Base-by-base conservation (phyloP, 2,888 invertebrate genomes). In the Drosophila nr. perissopoda region DNA sequence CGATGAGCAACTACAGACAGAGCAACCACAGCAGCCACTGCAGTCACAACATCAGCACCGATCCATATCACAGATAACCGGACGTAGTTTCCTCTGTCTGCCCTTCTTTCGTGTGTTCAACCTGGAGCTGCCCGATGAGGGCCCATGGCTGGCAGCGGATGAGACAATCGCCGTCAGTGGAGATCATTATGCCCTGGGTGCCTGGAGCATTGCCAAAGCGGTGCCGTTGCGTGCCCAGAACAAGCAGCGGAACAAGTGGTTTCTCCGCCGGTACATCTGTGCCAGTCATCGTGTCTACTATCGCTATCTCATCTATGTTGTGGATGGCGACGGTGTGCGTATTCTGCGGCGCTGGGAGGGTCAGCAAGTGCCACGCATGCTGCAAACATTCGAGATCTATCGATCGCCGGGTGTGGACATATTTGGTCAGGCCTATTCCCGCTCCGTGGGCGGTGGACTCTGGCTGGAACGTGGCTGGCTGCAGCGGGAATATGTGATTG, bases 401-500 rank as follows among this genome's bases (percentile, higher is more conserved):
- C 83, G 87, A 0, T 62, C 81, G 0, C 82, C 85, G 2, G 89
- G 90, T 0, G 49, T 81, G 10, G 80, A 86, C 29, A 65, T 71
- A 6, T 86, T 93, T 49, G 91, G 91, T 0, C 75, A 87, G 18
- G 88, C 79, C 48, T 70, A 88, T 75, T 61, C 85, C 11, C 67
- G 61, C 0, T 67, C 76, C 0, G 83, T 79, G 67, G 91, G 73
- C 1, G 91, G 86, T 8, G 91, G 91, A 0, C 61, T 79, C 16
- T 77, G 82, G 74, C 92, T 96, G 16, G 96, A 96, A 85, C 94
- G 95, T 77, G 98, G 98, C 5, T 98, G 98, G 98, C 93, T 98
- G 48, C 83, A 88, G 33, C 97, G 96, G 27, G 97, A 97, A 91
- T 88, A 90, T 25, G 94, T 96, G 58, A 94, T 98, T 52, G 97